Conservation (phyloP, 2,113 vertebrate species). For the Pholis gunnellus region DNA sequence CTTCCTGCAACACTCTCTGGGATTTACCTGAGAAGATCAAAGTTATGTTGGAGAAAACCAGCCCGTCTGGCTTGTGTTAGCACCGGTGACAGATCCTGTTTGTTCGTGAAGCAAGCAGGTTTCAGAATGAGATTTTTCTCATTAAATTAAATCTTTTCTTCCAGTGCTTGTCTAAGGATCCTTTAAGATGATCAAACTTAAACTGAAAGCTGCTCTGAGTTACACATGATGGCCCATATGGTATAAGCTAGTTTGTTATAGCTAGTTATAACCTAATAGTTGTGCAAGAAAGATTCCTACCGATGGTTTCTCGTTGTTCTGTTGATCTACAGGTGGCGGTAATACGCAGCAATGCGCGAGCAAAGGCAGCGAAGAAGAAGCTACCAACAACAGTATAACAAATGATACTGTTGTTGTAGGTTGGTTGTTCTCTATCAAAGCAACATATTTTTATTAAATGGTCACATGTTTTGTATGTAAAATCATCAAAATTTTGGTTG, state of each 20-base stretch:
- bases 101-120: background rate
- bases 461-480: background rate
- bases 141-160: background rate
- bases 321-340: background rate
- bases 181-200: background rate
- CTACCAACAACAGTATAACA: no score
- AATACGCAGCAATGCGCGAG: background rate
- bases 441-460: background rate
- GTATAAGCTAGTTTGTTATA: background rate
- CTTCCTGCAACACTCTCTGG: background rate
- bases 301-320: background rate
- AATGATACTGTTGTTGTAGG: no score
- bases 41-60: background rate
- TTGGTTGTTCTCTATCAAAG: background rate
- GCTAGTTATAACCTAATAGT: background rate
- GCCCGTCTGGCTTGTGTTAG: background rate
- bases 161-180: background rate
- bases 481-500: no score
- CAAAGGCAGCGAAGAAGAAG: background rate
- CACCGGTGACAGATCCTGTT: background rate
- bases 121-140: background rate
- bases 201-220: background rate
- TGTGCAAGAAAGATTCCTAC: background rate
- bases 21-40: slow-evolving; percentile 13
- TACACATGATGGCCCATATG: background rate